A percentile compares a stretch with the other conserved stretches of the same genome.
phyloP scores from a whole-genome alignment of 2,888 invertebrate species.

The Pristionchus fissidentatus region DNA sequence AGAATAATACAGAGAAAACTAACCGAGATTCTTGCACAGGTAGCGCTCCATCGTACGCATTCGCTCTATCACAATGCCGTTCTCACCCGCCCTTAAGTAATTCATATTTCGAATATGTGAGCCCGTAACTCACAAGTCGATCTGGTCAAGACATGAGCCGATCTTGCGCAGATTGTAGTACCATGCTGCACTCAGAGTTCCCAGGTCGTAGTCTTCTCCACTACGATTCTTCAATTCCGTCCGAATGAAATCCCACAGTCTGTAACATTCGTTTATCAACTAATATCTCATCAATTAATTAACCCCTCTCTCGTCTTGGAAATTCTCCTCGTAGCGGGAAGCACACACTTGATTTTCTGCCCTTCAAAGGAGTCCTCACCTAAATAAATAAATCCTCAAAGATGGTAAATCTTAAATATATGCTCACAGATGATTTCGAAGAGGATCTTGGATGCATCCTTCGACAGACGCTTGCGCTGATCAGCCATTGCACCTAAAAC shows the following conservation, averaged over 20 bases:
- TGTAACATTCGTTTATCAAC: not conserved
- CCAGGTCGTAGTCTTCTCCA: not conserved
- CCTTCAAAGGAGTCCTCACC: slow-evolving; percentile 18
- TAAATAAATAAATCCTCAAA: too few relatives aligned
- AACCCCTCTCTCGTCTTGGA: not conserved
- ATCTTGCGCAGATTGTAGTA: slow-evolving; percentile 1
- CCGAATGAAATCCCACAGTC: slow-evolving; percentile 30
- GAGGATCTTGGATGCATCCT: slow-evolving; percentile 5
- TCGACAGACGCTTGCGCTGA: not conserved
- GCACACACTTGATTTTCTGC: not conserved
- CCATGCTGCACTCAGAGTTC: not conserved
- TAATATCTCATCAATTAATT: not conserved
- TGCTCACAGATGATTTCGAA: slow-evolving; percentile 15
- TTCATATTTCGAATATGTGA: not conserved
- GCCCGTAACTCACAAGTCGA: not conserved
- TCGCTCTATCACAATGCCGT: not conserved
- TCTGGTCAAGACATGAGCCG: slow-evolving; percentile 15
- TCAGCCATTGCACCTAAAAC: slow-evolving; percentile 10
- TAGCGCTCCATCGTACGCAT: not conserved
- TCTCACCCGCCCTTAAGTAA: not conserved
- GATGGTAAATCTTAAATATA: not conserved
- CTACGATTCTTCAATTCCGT: not conserved
- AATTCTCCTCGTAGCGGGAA: not conserved
- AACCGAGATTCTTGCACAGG: not conserved
- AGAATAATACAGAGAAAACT: not conserved